These are phyloP conservation scores for Amphimallon solstitiale DNA, from an alignment of 2,888 invertebrate species.

Conservation along the genomic window DNA sequence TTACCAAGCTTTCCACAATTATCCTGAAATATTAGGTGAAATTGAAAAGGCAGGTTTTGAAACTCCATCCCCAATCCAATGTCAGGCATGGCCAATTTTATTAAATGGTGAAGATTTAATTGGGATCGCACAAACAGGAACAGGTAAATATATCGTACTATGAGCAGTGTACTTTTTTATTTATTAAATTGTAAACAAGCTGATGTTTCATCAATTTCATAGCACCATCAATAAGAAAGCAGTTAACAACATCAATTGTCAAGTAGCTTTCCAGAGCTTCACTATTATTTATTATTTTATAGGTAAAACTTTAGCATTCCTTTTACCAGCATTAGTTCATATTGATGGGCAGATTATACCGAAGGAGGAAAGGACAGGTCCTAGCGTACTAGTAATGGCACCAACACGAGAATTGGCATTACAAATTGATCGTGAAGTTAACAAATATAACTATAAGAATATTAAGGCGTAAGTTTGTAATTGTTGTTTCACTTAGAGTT, in stretches of 20 bases:
- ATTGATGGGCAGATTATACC: constrained; percentile 87
- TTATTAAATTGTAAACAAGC: too few relatives aligned
- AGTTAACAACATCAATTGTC: too few relatives aligned
- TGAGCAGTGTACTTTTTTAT: too few relatives aligned
- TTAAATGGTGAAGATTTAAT: constrained; percentile 92
- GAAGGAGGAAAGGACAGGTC: constrained; percentile 77
- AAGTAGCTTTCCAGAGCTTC: too few relatives aligned
- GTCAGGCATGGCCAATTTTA: constrained; percentile 94
- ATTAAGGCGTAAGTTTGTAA: constrained; percentile 78
- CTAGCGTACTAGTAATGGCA: constrained; percentile 88
- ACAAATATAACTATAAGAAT: constrained; percentile 87
- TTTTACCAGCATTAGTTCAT: constrained; percentile 92
- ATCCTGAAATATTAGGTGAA: constrained; percentile 85
- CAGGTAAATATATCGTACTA: too few relatives aligned
- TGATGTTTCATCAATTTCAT: too few relatives aligned
- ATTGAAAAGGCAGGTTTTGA: constrained; percentile 83
- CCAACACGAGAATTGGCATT: constrained; percentile 93
- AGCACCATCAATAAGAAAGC: too few relatives aligned
- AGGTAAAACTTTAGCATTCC: constrained; percentile 94
- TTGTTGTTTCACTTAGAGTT: not conserved
- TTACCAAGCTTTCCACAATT: constrained; percentile 82
- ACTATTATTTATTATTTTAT: too few relatives aligned
- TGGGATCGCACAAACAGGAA: constrained; percentile 96
- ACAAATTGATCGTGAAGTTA: constrained; percentile 91
- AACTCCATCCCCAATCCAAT: constrained; percentile 90